phyloP scores from a whole-genome alignment of 2,113 vertebrate genomes.

The Hippocampus guttulatus region DNA sequence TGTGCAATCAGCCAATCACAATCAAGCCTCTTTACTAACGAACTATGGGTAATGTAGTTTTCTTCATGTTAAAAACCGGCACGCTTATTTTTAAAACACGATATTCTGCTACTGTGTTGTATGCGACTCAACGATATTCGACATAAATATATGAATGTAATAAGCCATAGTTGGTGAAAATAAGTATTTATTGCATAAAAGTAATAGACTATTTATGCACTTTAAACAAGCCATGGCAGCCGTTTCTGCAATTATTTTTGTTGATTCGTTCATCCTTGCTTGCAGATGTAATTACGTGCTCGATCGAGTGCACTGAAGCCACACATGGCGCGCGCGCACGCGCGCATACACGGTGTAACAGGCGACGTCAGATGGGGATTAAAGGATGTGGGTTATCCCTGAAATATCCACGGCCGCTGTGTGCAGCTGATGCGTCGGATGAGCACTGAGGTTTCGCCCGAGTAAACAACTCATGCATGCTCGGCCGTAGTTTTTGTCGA shows the following conservation, averaged over 20 bases:
- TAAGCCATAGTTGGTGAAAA: neutral
- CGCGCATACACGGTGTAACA: neutral
- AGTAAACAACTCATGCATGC: conserved; percentile 7
- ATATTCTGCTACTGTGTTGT: neutral
- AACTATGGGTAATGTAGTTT: conserved; percentile 55
- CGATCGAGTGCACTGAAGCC: neutral
- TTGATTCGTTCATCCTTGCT: neutral
- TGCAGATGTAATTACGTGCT: neutral
- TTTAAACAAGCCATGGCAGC: neutral
- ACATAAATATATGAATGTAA: neutral
- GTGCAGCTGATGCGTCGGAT: neutral
- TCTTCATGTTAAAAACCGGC: neutral
- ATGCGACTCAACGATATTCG: neutral
- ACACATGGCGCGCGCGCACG: neutral
- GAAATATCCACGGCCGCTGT: conserved; percentile 32
- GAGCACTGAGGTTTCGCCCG: neutral
- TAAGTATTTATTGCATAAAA: neutral
- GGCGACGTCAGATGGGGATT: conserved; percentile 60
- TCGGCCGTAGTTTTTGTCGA: neutral
- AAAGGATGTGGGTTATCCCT: conserved; percentile 59
- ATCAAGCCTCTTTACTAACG: rapidly evolving
- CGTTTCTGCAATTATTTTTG: neutral
- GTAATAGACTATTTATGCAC: neutral
- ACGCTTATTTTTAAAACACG: neutral
- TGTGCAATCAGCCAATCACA: conserved; percentile 30